Percentiles rank a stretch among this genome's conserved stretches.
Conservation (phyloP, 1,140 invertebrate genomes). For the Lethocerus indicus region DNA sequence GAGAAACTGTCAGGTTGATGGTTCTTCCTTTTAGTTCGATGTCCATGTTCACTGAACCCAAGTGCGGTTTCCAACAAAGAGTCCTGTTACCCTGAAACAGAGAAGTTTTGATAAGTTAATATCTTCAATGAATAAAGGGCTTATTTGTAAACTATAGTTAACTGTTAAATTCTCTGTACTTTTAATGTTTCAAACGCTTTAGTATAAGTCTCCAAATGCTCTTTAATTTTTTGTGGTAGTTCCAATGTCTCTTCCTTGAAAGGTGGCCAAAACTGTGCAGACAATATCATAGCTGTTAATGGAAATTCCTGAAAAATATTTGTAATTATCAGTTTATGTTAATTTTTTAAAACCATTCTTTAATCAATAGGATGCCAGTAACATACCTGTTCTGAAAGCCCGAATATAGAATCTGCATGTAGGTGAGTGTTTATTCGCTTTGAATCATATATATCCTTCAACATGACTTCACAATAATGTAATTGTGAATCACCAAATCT, state of each 20-base stretch:
- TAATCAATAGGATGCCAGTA: too few species aligned
- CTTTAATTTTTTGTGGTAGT: slow-evolving; percentile 60
- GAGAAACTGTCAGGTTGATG: slow-evolving; percentile 70
- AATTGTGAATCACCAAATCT: slow-evolving; percentile 90
- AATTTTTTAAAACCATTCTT: too few species aligned
- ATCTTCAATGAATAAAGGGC: not conserved
- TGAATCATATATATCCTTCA: slow-evolving; percentile 59
- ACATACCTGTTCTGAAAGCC: slow-evolving; percentile 22
- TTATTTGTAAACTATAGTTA: slow-evolving; percentile 1
- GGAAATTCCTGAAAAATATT: slow-evolving; percentile 22
- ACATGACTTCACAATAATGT: slow-evolving; percentile 97
- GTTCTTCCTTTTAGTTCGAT: slow-evolving; percentile 73
- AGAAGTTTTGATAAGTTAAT: slow-evolving; percentile 5
- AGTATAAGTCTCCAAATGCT: slow-evolving; percentile 72
- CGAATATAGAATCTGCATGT: slow-evolving; percentile 45
- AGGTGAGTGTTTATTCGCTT: slow-evolving; percentile 68
- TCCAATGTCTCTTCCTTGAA: slow-evolving; percentile 89
- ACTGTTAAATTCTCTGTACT: too few species aligned
- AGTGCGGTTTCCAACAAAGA: slow-evolving; percentile 82
- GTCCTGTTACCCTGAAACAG: slow-evolving; percentile 60
- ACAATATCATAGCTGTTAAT: slow-evolving; percentile 76
- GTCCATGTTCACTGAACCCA: slow-evolving; percentile 81
- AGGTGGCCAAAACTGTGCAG: slow-evolving; percentile 96
- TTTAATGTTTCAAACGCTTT: slow-evolving; percentile 86
- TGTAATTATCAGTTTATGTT: too few species aligned